Evolutionary conservation across 2,113 vertebrate genomes (phyloP).

Genomic region (Lontra canadensis): DNA sequence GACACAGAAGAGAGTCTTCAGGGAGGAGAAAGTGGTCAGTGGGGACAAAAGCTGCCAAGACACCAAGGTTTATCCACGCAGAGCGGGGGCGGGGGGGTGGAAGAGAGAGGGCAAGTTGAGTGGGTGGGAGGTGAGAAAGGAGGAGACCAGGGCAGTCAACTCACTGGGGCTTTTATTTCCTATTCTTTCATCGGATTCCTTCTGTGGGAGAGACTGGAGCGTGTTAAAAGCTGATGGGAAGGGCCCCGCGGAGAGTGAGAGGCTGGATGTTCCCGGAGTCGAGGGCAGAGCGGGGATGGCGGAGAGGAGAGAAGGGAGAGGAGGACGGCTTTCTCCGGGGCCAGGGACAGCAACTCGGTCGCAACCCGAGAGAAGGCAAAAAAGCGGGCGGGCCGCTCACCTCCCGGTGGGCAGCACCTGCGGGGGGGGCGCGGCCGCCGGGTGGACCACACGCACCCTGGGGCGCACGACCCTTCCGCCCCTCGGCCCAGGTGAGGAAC

Average conservation of each 20-base stretch:
- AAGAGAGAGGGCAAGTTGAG: neutral
- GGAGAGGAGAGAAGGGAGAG: neutral
- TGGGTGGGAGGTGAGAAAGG: neutral
- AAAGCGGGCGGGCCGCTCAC: neutral
- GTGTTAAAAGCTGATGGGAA: neutral
- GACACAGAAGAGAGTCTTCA: fast-evolving
- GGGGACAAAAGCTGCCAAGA: neutral
- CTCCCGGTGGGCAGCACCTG: neutral
- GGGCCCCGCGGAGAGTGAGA: neutral
- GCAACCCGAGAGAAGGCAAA: neutral
- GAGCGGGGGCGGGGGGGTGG: no score
- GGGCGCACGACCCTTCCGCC: no score
- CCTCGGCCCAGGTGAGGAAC: neutral
- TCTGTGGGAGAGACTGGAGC: neutral
- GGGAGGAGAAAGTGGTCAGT: neutral
- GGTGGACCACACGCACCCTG: neutral
- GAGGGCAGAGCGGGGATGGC: neutral
- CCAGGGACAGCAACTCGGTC: neutral
- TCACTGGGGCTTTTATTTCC: neutral
- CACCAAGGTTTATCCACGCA: neutral
- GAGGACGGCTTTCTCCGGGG: neutral
- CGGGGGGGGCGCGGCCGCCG: neutral
- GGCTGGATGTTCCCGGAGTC: neutral
- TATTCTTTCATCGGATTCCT: neutral
- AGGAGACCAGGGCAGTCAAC: neutral